phyloP scores from a whole-genome alignment of 2,113 vertebrate genomes.

The Psammodynastes pulverulentus region DNA sequence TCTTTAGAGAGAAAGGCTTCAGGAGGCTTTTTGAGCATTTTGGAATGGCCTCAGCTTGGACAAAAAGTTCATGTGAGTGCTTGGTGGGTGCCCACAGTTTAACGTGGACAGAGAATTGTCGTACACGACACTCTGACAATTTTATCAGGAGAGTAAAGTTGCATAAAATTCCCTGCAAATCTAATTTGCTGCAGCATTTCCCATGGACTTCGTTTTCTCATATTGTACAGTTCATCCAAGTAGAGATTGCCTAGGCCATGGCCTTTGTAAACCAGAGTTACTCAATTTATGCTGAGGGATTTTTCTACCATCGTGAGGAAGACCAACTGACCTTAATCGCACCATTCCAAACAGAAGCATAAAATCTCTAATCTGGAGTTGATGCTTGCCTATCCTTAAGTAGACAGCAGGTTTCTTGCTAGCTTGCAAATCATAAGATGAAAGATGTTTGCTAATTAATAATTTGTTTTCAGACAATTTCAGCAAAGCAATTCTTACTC shows the following conservation, averaged over 20 bases:
- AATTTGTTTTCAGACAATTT: slow-evolving; percentile 40
- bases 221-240: background rate
- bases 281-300: slow-evolving; percentile 32
- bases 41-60: background rate
- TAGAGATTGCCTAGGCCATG: background rate
- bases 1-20: slow-evolving; percentile 27
- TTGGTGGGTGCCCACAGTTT: background rate
- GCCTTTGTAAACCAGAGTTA: slow-evolving; percentile 19
- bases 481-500: slow-evolving; percentile 24
- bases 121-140: background rate
- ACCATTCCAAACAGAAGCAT: slow-evolving; percentile 44
- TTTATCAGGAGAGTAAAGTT: background rate
- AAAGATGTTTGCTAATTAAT: slow-evolving; percentile 36
- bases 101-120: background rate
- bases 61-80: background rate
- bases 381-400: slow-evolving; percentile 35
- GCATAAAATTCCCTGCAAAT: background rate
- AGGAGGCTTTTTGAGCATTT: slow-evolving; percentile 21
- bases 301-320: slow-evolving; percentile 9
- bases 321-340: slow-evolving; percentile 4
- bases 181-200: background rate
- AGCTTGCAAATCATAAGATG: slow-evolving; percentile 51
- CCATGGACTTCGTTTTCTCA: background rate
- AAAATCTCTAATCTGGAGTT: slow-evolving; percentile 26
- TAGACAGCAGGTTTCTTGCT: background rate